A percentile compares a stretch with the other conserved stretches of the same genome.
Conservation (phyloP, 2,797 vertebrate genomes). For the Hypotaenidia okinawae region DNA sequence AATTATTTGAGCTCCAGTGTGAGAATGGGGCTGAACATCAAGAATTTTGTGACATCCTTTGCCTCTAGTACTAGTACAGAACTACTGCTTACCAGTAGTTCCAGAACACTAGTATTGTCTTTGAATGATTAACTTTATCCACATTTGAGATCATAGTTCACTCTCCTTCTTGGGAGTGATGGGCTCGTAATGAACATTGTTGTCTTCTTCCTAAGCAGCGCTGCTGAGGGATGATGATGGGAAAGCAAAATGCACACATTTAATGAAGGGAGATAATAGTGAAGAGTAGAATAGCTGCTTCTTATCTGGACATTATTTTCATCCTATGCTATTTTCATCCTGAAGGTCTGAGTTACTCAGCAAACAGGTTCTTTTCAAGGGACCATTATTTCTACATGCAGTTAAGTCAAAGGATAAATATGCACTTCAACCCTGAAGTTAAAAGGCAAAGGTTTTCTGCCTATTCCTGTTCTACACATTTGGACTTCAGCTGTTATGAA, state of each 20-base stretch:
- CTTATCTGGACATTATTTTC: background rate
- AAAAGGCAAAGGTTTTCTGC: background rate
- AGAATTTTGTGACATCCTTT: background rate
- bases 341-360: background rate
- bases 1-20: background rate
- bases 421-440: background rate
- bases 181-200: background rate
- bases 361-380: background rate
- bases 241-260: background rate
- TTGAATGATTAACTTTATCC: background rate
- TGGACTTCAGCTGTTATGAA: background rate
- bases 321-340: background rate
- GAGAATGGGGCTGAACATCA: background rate
- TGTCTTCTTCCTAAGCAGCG: background rate
- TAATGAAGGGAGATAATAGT: background rate
- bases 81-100: background rate
- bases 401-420: background rate
- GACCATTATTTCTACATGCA: background rate
- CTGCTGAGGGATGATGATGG: rapidly evolving
- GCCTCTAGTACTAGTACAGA: background rate
- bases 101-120: background rate
- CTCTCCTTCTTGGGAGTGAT: background rate
- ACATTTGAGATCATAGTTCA: background rate
- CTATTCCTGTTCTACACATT: background rate
- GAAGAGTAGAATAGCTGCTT: background rate